These are phyloP conservation scores for Ascidia mentula DNA, from an alignment of 23 tunicate genomes.

Conservation along the genomic window DNA sequence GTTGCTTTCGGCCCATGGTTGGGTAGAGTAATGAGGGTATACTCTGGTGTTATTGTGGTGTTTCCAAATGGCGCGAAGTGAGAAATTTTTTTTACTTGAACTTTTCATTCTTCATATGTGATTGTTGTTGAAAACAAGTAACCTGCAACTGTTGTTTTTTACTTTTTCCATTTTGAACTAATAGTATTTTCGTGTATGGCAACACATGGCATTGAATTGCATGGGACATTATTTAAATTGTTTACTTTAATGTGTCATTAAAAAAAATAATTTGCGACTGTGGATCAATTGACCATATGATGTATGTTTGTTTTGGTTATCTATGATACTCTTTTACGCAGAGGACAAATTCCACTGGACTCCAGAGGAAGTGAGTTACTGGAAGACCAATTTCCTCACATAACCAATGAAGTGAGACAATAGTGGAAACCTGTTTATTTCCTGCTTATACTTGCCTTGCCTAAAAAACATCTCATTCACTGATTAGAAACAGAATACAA, in stretches of 20 bases:
- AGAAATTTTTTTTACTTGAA: background rate
- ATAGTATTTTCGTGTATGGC: background rate
- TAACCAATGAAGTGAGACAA: constrained; percentile 22
- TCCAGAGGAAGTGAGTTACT: constrained; percentile 11
- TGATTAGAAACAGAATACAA: too few relatives aligned
- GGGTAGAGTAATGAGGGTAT: constrained; percentile 21
- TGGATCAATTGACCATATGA: background rate
- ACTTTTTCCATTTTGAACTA: too few relatives aligned
- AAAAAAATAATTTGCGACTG: too few relatives aligned
- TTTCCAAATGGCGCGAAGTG: constrained; percentile 62
- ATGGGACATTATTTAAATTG: too few relatives aligned
- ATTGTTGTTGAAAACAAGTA: too few relatives aligned
- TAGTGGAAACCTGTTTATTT: background rate
- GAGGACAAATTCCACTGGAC: constrained; percentile 8
- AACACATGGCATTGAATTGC: too few relatives aligned
- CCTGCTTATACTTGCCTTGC: too few relatives aligned
- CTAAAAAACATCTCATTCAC: too few relatives aligned
- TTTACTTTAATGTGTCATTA: too few relatives aligned
- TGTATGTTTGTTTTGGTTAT: background rate
- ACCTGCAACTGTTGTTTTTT: too few relatives aligned
- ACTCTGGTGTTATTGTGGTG: background rate
- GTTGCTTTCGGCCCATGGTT: constrained; percentile 61
- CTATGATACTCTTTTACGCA: too few relatives aligned
- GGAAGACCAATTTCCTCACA: constrained; percentile 29
- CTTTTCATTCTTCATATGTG: too few relatives aligned